A percentile compares a stretch with the other conserved stretches of the same genome.
Conservation (phyloP, 2,888 invertebrate species). For the Stenurella melanura region DNA sequence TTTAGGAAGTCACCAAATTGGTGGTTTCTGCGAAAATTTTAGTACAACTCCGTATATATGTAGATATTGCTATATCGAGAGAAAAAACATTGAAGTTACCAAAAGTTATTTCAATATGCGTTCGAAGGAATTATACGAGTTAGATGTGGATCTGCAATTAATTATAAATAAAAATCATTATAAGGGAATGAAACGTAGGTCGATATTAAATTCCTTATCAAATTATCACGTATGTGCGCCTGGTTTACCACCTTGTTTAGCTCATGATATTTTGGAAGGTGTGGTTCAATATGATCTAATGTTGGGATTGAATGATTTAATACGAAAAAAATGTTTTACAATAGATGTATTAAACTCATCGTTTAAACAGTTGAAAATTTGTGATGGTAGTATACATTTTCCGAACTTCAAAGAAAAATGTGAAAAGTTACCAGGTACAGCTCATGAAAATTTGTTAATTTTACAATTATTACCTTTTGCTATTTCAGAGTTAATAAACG, state of each 20-base stretch:
- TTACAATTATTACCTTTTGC: conserved; percentile 3
- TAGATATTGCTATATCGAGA: conserved; percentile 39
- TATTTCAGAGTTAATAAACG: not conserved
- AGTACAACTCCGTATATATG: conserved; percentile 57
- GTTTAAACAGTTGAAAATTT: no score
- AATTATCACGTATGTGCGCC: conserved; percentile 57
- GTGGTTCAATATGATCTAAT: conserved; percentile 42
- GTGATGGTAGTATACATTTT: not conserved
- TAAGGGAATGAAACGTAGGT: conserved; percentile 51
- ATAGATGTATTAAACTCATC: no score
- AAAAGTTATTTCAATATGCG: not conserved
- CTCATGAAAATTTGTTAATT: conserved; percentile 40
- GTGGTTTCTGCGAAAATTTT: conserved; percentile 62
- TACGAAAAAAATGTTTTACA: not conserved
- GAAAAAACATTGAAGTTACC: not conserved
- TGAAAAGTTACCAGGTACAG: conserved; percentile 28
- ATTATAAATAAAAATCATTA: conserved; percentile 14
- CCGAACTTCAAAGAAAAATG: conserved; percentile 40
- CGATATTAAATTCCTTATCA: conserved; percentile 51
- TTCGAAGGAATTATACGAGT: not conserved
- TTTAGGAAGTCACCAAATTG: conserved; percentile 61
- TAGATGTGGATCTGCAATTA: conserved; percentile 23
- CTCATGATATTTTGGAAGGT: conserved; percentile 53
- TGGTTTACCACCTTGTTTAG: no score
- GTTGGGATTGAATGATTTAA: conserved; percentile 45